Conservation (phyloP, 2,797 vertebrate genomes). For the Eulemur coronatus region DNA sequence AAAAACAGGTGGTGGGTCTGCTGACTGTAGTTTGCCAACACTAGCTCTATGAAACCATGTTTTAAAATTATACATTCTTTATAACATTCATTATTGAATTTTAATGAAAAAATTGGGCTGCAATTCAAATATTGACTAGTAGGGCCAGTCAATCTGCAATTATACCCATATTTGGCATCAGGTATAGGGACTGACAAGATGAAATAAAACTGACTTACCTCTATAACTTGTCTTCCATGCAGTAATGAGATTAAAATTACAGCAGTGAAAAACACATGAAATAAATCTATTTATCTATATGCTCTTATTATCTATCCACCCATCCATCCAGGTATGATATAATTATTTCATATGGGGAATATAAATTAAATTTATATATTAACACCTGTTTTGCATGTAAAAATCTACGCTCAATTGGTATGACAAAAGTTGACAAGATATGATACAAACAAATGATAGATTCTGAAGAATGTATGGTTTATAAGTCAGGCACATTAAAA, state of each 20-base stretch:
- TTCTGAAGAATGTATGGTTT: constrained; percentile 6
- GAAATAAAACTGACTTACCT: background rate
- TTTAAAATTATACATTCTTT: constrained; percentile 2
- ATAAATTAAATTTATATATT: background rate
- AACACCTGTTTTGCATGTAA: constrained; percentile 5
- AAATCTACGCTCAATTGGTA: background rate
- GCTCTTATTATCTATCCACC: background rate
- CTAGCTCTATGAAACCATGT: background rate
- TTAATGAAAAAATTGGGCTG: background rate
- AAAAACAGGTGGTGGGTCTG: background rate
- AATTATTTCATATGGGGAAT: background rate
- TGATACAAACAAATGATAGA: background rate
- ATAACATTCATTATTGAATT: background rate
- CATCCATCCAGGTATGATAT: background rate
- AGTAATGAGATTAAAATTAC: background rate
- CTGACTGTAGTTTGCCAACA: background rate
- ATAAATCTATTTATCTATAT: background rate
- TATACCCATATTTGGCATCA: background rate
- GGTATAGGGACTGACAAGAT: background rate
- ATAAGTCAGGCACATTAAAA: background rate
- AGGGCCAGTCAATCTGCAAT: background rate
- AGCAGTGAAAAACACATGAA: background rate
- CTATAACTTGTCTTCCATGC: background rate
- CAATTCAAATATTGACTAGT: background rate
- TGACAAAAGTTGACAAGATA: background rate